phyloP scores from a whole-genome alignment of 2,113 vertebrate genomes.

The Cyprichromis sp. region DNA sequence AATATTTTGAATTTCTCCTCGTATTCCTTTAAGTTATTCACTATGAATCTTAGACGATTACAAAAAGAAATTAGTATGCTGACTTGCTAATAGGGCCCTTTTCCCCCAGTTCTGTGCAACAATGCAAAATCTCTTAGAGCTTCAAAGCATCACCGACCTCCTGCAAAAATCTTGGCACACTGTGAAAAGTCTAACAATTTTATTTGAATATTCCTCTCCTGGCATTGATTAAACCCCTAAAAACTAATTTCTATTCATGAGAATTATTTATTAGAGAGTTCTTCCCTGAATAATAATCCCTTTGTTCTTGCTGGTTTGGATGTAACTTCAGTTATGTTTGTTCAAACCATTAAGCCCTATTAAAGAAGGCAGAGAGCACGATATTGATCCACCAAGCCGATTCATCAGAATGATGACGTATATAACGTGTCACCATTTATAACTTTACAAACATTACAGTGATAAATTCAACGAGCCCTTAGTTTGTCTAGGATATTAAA shows the following conservation, averaged over 20 bases:
- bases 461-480: background rate
- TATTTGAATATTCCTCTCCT: background rate
- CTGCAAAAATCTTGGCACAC: background rate
- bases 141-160: background rate
- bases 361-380: background rate
- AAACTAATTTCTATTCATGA: background rate
- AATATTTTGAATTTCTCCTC: background rate
- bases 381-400: background rate
- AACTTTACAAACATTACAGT: background rate
- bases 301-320: background rate
- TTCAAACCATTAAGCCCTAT: background rate
- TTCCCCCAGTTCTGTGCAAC: accelerated
- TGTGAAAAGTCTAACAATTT: background rate
- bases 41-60: background rate
- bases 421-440: background rate
- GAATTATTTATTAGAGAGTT: background rate
- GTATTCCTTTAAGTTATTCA: background rate
- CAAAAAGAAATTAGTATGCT: background rate
- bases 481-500: background rate
- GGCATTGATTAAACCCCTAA: background rate
- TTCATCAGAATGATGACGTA: background rate
- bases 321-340: background rate
- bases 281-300: background rate
- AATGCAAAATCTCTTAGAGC: background rate
- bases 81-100: background rate